A percentile compares a stretch with the other conserved stretches of the same genome.
phyloP scores from a whole-genome alignment of 1,140 invertebrate genomes.

The Matsumurasca onukii region DNA sequence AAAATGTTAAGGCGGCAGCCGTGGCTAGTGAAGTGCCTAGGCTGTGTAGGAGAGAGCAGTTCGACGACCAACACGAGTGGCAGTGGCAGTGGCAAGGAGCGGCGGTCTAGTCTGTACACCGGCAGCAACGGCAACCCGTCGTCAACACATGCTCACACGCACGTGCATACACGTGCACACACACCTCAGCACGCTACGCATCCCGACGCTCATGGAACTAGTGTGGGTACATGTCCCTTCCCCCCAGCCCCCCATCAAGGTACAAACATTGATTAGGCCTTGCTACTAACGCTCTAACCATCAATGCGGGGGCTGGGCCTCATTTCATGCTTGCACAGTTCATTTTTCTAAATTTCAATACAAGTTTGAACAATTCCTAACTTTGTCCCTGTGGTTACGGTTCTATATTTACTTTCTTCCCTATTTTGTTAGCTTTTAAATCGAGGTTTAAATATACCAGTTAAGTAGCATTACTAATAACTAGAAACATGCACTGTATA shows the following conservation, averaged over 20 bases:
- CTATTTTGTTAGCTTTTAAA: not conserved
- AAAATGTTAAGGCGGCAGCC: conserved; percentile 72
- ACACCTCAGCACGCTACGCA: conserved; percentile 48
- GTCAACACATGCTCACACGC: conserved; percentile 55
- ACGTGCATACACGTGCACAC: conserved; percentile 37
- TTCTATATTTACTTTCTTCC: not conserved
- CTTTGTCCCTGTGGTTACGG: not conserved
- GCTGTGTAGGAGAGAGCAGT: conserved; percentile 61
- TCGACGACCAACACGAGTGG: conserved; percentile 49
- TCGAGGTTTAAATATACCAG: no score
- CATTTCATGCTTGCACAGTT: not conserved
- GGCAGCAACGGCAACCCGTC: conserved; percentile 53
- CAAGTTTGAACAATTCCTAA: not conserved
- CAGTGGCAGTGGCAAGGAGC: conserved; percentile 53
- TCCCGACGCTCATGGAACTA: conserved; percentile 51
- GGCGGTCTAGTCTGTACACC: conserved; percentile 52
- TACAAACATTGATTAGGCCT: conserved; percentile 31
- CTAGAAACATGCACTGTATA: no score
- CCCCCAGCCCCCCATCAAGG: conserved; percentile 46
- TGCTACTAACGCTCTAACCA: conserved; percentile 27
- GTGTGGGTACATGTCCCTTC: conserved; percentile 55
- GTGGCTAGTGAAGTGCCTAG: conserved; percentile 75
- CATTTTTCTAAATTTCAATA: conserved; percentile 16
- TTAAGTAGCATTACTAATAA: no score
- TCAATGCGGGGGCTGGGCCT: conserved; percentile 36